Base-by-base conservation (phyloP, 2,888 invertebrate genomes). In the Plemyria rubiginata region DNA sequence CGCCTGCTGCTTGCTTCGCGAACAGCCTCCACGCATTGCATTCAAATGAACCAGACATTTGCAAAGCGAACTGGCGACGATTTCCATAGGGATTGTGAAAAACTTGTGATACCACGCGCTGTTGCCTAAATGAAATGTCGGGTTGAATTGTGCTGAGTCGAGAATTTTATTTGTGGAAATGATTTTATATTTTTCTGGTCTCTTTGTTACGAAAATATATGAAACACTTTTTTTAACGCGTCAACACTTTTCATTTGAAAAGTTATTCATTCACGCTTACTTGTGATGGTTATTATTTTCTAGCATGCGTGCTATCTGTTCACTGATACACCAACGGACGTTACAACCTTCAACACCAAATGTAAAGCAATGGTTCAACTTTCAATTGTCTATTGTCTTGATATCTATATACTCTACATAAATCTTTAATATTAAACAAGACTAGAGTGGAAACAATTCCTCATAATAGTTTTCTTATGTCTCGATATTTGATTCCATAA, bases 41-140 rank as follows among this genome's bases (percentile, higher is more conserved):
- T 79, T 75, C 70, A 77, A 79, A 79, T 78, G 75, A 78, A 78
- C 65, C 60, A 58, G 66, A 65, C 66, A 65, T 68, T 67, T 66
- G 70, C 65, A 67, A 65, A 64, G 50, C 56, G 66, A 59, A 55
- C 59, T 65, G 69, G 65, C 61, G 59, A 66, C 64, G 54, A 71
- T 71, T 71, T 71, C 69, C 65, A 67, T 69, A 61, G 61, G 62
- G 51, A 68, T 68, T 67, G 67, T 54, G 66, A 68, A 68, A 68
- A 68, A 67, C 68, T 70, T 66, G 70, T 60, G 66, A 68, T 65
- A 66, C 65, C 60, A 65, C 62, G 58, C 48, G 58, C 48, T 70
- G 65, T 54, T 61, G 46, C 57, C 54, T 51, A 60, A 65, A 65
- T 60, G 60, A 54, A 60, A 65, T 56, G 60, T 66, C 61, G 59